Conservation (phyloP, 2,797 vertebrate genomes). For the Cynodonichthys magdalenae region DNA sequence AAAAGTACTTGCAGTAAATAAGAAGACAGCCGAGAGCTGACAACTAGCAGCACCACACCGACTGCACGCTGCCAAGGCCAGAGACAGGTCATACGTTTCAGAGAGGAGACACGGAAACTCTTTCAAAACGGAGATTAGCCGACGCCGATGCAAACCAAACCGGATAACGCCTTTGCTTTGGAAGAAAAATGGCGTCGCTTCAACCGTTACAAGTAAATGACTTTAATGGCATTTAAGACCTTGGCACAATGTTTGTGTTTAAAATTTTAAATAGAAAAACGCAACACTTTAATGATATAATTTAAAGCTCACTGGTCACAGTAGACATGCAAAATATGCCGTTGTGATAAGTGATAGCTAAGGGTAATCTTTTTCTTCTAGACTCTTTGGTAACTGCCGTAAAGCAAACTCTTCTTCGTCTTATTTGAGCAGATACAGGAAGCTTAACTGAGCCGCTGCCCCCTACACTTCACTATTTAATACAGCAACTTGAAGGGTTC, state of each 20-base stretch:
- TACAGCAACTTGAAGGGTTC: not conserved
- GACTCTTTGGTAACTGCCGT: constrained; percentile 45
- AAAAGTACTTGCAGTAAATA: constrained; percentile 13
- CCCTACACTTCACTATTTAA: constrained; percentile 1
- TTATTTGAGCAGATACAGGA: not conserved
- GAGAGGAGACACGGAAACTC: constrained; percentile 37
- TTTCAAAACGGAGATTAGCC: constrained; percentile 20
- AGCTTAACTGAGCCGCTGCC: constrained; percentile 24
- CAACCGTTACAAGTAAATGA: not conserved
- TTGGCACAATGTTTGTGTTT: not conserved
- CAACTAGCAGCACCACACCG: constrained; percentile 45
- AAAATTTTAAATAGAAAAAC: not conserved
- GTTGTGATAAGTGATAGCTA: not conserved
- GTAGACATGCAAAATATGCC: not conserved
- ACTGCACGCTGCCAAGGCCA: constrained; percentile 73
- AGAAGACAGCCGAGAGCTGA: constrained; percentile 18
- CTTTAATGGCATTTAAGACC: rapidly evolving
- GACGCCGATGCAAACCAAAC: rapidly evolving
- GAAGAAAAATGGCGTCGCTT: constrained; percentile 43
- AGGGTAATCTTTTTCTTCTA: not conserved
- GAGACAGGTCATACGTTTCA: constrained; percentile 71
- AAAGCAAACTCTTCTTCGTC: constrained; percentile 33
- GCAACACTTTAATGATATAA: rapidly evolving
- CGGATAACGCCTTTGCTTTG: rapidly evolving
- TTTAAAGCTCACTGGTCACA: rapidly evolving